phyloP scores from a whole-genome alignment of 2,797 vertebrate species.

The Tinamus major region DNA sequence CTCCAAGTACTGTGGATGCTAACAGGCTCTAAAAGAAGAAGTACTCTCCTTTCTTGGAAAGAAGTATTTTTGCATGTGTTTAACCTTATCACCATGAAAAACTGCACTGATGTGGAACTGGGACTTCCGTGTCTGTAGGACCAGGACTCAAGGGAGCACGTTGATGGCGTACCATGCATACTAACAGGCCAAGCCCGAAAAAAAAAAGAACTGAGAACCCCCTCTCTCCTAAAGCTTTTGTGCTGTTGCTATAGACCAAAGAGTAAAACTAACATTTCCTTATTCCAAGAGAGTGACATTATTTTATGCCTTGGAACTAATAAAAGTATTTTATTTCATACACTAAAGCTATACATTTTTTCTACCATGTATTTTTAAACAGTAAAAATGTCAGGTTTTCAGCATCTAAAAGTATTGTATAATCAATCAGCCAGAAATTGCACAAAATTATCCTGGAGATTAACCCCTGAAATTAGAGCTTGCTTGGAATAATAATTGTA shows the following conservation, averaged over 20 bases:
- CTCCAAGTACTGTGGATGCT: background rate
- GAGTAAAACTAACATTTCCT: background rate
- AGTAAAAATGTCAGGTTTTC: background rate
- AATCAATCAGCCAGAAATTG: background rate
- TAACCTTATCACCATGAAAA: accelerated
- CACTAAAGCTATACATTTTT: background rate
- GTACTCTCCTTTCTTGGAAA: background rate
- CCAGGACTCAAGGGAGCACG: background rate
- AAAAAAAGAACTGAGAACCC: background rate
- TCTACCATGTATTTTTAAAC: background rate
- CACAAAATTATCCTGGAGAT: background rate
- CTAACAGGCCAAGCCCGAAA: background rate
- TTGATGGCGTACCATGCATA: background rate
- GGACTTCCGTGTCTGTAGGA: background rate
- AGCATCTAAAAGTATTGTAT: background rate
- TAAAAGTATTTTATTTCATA: background rate
- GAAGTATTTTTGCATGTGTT: accelerated
- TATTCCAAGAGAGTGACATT: background rate
- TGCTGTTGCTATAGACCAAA: background rate
- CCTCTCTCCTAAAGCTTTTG: background rate
- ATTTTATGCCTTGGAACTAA: background rate
- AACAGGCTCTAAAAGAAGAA: background rate
- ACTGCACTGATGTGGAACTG: background rate
- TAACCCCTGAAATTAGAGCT: background rate
- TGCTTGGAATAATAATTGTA: background rate